These are phyloP conservation scores for Nothobranchius kuhntae DNA, from an alignment of 2,113 vertebrate genomes.

Conservation along the genomic window DNA sequence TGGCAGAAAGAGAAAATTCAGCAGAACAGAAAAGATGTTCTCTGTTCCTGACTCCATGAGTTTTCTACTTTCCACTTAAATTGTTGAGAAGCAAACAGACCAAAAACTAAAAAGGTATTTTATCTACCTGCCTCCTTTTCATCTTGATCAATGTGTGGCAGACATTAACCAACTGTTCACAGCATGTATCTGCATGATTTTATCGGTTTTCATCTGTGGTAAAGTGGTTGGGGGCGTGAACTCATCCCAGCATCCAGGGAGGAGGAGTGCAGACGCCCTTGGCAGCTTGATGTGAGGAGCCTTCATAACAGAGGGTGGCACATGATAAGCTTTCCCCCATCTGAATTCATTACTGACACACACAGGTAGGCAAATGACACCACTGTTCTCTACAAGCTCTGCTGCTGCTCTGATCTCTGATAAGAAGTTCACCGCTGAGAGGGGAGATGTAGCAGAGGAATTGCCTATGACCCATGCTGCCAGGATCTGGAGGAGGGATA, in stretches of 20 bases:
- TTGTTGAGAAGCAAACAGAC: background rate
- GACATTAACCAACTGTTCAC: constrained; percentile 60
- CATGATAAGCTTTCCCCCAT: constrained; percentile 32
- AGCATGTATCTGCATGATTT: constrained; percentile 54
- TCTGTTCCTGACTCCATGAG: no score
- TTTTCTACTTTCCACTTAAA: background rate
- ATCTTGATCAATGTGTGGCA: constrained; percentile 22
- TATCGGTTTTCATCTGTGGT: constrained; percentile 60
- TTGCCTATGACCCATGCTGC: constrained; percentile 27
- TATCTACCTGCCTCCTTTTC: constrained; percentile 4
- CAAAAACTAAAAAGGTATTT: background rate
- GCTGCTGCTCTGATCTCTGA: constrained; percentile 44
- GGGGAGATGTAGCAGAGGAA: constrained; percentile 23
- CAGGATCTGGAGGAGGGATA: constrained; percentile 15
- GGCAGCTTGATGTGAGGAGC: constrained; percentile 66
- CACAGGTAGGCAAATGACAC: constrained; percentile 43
- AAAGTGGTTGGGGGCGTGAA: constrained; percentile 45
- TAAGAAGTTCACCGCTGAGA: constrained; percentile 49
- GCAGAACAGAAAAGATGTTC: no score
- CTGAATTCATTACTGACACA: constrained; percentile 52
- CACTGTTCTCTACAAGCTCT: constrained; percentile 40
- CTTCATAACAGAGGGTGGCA: constrained; percentile 57
- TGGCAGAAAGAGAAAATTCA: no score
- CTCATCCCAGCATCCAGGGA: constrained; percentile 47
- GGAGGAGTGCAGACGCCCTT: constrained; percentile 53